Evolutionary conservation across 2,888 invertebrate species (phyloP).

Genomic region (Fragum sueziense): DNA sequence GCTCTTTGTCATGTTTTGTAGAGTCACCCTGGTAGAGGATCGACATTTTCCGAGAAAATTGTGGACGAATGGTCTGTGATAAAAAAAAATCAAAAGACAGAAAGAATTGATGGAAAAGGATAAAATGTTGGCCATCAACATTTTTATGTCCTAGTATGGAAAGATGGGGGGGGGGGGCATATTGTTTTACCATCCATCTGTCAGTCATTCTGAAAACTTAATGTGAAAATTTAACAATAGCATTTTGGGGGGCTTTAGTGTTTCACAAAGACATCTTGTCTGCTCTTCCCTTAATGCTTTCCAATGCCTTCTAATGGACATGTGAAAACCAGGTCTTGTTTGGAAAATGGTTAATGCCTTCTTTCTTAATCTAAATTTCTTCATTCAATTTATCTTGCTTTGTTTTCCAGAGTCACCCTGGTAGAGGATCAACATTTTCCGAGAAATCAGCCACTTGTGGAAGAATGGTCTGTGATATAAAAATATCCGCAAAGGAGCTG

Average conservation of each 20-base stretch:
- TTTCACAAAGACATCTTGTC: neutral
- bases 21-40: conserved; percentile 68
- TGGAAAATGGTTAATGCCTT: neutral
- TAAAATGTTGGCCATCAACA: too few species aligned
- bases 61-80: conserved; percentile 95
- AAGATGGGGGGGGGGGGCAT: too few species aligned
- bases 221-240: too few species aligned
- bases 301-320: neutral
- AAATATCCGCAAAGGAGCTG: conserved; percentile 95
- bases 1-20: conserved; percentile 25
- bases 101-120: too few species aligned
- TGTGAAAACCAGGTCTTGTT: neutral
- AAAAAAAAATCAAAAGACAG: conserved; percentile 94
- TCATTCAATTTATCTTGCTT: neutral
- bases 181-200: too few species aligned
- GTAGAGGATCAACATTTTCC: conserved; percentile 62
- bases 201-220: too few species aligned
- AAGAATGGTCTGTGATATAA: conserved; percentile 94
- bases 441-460: conserved; percentile 85
- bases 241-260: too few species aligned
- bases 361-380: neutral
- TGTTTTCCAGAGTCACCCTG: conserved; percentile 64
- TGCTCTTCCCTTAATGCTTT: neutral
- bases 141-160: too few species aligned
- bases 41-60: conserved; percentile 78